Conservation (phyloP, 2,797 vertebrate genomes). For the Rhinella marina region DNA sequence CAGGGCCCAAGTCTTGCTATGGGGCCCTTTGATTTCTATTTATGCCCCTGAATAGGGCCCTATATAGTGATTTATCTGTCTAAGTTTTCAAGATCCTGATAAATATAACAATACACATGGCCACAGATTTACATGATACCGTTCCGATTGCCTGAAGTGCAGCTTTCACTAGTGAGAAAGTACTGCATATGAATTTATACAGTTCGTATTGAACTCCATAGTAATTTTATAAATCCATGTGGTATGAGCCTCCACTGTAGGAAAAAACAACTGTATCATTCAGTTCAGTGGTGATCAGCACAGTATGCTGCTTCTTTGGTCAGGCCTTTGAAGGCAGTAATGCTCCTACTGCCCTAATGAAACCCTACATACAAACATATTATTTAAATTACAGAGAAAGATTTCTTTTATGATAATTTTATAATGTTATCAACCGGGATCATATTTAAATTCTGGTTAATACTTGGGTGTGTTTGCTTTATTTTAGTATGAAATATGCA, state of each 20-base stretch:
- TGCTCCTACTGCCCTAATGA: background rate
- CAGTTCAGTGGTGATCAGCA: background rate
- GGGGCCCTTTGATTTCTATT: no score
- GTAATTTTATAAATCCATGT: background rate
- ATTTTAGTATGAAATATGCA: conserved; percentile 21
- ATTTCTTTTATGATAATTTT: background rate
- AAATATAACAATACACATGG: background rate
- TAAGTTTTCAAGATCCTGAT: background rate
- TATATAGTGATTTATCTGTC: no score
- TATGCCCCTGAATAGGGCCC: no score
- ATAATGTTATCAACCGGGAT: background rate
- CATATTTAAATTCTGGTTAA: background rate
- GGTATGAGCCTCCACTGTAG: background rate
- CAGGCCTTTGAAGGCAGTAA: background rate
- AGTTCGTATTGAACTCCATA: background rate
- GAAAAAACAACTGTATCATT: background rate
- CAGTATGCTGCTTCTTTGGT: background rate
- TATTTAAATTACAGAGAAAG: background rate
- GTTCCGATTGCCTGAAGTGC: background rate
- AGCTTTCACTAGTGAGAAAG: background rate
- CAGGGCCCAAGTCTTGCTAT: no score
- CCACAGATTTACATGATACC: background rate
- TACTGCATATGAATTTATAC: background rate
- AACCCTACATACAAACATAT: background rate
- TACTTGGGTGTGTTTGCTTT: background rate